A percentile compares a stretch with the other conserved stretches of the same genome.
Conservation (phyloP, 2,113 vertebrate genomes). For the Corvus moneduloides region DNA sequence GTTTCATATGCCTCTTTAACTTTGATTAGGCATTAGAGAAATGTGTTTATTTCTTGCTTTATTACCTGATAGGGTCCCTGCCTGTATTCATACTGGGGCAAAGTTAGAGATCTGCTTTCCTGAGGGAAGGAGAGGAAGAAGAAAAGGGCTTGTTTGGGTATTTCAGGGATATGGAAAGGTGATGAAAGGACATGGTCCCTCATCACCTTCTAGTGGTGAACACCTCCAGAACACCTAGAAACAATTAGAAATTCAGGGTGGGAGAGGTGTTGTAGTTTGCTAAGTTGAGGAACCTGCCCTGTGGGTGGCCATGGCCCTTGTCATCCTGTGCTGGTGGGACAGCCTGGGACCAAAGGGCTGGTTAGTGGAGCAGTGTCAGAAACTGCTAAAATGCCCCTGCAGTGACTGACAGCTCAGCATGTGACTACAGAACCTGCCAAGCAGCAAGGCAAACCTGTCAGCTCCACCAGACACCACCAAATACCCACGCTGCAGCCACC, state of each 20-base stretch:
- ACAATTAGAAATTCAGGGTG: not conserved
- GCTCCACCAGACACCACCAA: not conserved
- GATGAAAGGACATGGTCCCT: not conserved
- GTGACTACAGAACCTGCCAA: not conserved
- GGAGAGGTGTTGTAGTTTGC: not conserved
- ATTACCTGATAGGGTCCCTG: not conserved
- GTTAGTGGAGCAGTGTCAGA: not conserved
- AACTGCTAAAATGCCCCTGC: not conserved
- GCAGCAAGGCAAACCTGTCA: not conserved
- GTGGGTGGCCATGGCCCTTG: not conserved
- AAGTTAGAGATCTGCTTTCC: not conserved
- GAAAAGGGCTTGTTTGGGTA: not conserved
- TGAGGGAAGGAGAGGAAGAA: not conserved
- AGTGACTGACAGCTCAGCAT: not conserved
- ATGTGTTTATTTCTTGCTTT: not conserved
- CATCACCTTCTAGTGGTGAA: not conserved
- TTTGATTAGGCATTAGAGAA: not conserved
- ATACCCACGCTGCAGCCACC: not conserved
- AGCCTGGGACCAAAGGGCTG: not conserved
- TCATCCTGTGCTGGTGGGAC: not conserved
- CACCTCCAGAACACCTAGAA: not conserved
- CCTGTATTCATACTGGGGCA: not conserved
- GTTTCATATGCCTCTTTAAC: not conserved
- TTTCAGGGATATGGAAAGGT: not conserved
- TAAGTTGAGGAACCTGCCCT: not conserved